These are phyloP conservation scores for Gasterosteus nipponicus DNA, from an alignment of 2,113 vertebrate species.

Conservation along the genomic window DNA sequence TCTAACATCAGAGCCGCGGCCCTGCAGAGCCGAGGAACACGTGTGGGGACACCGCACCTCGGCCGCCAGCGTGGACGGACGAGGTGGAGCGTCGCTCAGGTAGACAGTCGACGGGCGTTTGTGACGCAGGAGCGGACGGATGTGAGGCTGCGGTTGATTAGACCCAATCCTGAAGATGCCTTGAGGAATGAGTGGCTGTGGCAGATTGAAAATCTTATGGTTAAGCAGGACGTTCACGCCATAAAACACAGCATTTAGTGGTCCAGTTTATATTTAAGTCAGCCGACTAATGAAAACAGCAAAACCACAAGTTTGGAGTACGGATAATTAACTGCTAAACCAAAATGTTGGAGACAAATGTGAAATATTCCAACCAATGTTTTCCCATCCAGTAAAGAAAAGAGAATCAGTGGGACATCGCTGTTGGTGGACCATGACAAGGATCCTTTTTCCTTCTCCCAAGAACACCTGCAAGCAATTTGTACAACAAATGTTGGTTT, in stretches of 20 bases:
- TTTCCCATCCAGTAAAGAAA: slow-evolving; percentile 47
- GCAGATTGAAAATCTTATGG: background rate
- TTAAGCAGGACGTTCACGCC: slow-evolving; percentile 35
- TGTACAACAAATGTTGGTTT: slow-evolving; percentile 84
- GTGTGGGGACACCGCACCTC: slow-evolving; percentile 52
- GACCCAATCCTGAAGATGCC: background rate
- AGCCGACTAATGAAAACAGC: slow-evolving; percentile 55
- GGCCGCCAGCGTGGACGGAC: slow-evolving; percentile 45
- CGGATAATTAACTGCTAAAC: slow-evolving; percentile 65
- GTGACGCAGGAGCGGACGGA: background rate
- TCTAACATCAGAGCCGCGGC: slow-evolving; percentile 63
- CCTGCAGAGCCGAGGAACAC: slow-evolving; percentile 49
- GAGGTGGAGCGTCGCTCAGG: slow-evolving; percentile 54
- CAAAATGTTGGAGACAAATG: slow-evolving; percentile 54
- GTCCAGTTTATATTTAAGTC: slow-evolving; percentile 44
- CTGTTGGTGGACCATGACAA: slow-evolving; percentile 68
- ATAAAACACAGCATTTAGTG: slow-evolving; percentile 24
- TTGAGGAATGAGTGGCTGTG: slow-evolving; percentile 1
- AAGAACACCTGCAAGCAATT: slow-evolving; percentile 80
- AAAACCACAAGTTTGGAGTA: slow-evolving; percentile 65
- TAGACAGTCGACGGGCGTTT: background rate
- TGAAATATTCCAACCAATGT: slow-evolving; percentile 50
- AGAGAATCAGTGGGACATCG: slow-evolving; percentile 50
- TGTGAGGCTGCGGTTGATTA: slow-evolving; percentile 13
- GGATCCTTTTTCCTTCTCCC: slow-evolving; percentile 59